Percentiles rank a stretch among this genome's conserved stretches.
Conservation (phyloP, 2,888 invertebrate genomes). For the Steinernema carpocapsae region DNA sequence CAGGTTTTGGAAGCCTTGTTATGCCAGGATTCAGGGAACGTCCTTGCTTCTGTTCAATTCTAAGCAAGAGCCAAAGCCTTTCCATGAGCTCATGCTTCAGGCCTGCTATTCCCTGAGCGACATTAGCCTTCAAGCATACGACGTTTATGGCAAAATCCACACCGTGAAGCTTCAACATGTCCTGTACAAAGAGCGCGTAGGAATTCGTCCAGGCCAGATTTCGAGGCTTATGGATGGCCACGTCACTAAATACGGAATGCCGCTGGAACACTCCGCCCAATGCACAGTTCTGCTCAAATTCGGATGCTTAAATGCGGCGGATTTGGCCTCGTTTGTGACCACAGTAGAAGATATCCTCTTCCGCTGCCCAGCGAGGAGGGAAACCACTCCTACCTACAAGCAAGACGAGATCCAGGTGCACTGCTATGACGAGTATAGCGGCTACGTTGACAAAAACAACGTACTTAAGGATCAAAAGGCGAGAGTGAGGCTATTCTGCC, state of each 20-base stretch:
- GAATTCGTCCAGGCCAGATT: constrained; percentile 86
- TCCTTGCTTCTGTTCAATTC: constrained; percentile 75
- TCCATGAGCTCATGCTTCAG: constrained; percentile 63
- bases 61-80: constrained; percentile 45
- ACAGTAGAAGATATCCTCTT: constrained; percentile 92
- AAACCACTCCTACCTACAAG: constrained; percentile 79
- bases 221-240: constrained; percentile 70
- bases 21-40: constrained; percentile 80
- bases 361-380: constrained; percentile 76
- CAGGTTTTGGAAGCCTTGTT: constrained; percentile 93
- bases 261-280: constrained; percentile 95
- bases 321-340: constrained; percentile 87
- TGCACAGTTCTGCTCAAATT: constrained; percentile 93
- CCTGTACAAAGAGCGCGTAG: constrained; percentile 96
- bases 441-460: constrained; percentile 77
- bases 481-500: constrained; percentile 89
- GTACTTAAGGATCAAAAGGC: constrained; percentile 85
- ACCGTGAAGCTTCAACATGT: constrained; percentile 95
- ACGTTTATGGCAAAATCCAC: constrained; percentile 98
- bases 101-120: constrained; percentile 73
- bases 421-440: constrained; percentile 69
- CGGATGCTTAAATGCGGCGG: constrained; percentile 85
- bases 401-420: constrained; percentile 90
- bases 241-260: constrained; percentile 88
- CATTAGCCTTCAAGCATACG: constrained; percentile 83